These are phyloP conservation scores for Arremon brunneinucha DNA, from an alignment of 2,797 vertebrate genomes.

Conservation along the genomic window DNA sequence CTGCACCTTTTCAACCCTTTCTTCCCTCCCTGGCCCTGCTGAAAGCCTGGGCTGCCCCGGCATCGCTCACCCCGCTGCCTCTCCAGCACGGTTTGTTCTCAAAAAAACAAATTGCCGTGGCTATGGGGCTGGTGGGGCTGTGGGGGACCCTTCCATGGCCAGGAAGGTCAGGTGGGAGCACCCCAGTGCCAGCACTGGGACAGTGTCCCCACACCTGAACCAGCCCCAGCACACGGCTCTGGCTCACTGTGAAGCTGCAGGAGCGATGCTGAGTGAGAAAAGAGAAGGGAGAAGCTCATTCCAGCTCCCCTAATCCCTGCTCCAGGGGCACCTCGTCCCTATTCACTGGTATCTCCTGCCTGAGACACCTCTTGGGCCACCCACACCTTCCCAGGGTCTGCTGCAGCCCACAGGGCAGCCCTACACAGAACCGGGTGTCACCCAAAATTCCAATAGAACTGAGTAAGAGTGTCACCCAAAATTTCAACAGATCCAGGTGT, in stretches of 20 bases:
- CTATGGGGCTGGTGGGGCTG: background rate
- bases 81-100: accelerated
- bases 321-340: accelerated
- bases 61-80: background rate
- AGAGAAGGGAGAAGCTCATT: background rate
- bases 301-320: accelerated
- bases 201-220: accelerated
- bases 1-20: conserved; percentile 44
- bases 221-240: accelerated
- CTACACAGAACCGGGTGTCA: background rate
- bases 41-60: background rate
- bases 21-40: background rate
- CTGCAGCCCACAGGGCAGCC: background rate
- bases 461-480: accelerated
- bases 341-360: accelerated
- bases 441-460: accelerated
- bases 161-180: background rate
- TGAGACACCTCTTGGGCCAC: background rate
- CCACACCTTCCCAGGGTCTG: background rate
- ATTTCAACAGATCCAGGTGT: accelerated
- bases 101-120: accelerated
- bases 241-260: background rate
- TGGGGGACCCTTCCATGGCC: background rate
- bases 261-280: accelerated
- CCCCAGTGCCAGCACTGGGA: accelerated